Evolutionary conservation across 2,888 invertebrate genomes (phyloP), one percentile per base, ranked within the genome.

Genomic region (Cactoblastis cactorum): DNA sequence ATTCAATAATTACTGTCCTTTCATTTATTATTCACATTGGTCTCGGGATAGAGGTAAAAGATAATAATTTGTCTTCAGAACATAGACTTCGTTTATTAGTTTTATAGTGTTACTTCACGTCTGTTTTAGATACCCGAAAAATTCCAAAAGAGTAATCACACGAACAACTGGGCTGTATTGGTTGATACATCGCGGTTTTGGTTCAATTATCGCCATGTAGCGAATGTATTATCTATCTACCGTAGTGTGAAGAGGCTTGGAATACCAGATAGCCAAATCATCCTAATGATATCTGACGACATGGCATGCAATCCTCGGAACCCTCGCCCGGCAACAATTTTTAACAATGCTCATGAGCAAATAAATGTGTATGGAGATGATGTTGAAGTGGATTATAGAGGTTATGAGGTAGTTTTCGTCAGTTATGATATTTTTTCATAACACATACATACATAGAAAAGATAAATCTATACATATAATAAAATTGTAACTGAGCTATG

Each of bases 171-270:
- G 99, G 99, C 99, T 0, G 98, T 99, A 11, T 84, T 99, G 50
- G 99, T 99, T 0, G 99, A 99, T 80, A 99, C 99, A 0, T 99
- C 98, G 0, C 91, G 99, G 51, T 99, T 99, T 83, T 99, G 99
- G 99, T 99, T 99, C 77, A 99, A 99, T 81, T 99, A 99, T 80
- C 93, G 99, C 4, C 99, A 99, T 93, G 98, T 99, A 24, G 98
- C 99, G 2, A 99, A 99, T 81, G 99, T 99, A 0, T 83, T 99
- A 14, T 99, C 99, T 0, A 97, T 99, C 56, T 99, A 99, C 77
- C 93, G 98, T 9, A 98, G 98, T 75, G 98, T 99, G 0, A 99
- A 99, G 83, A 91, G 99, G 12, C 91, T 99, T 2, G 99, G 99
- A n/a, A 99, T 99, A 64, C 99, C 99, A 0, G 99, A 99, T 79